Evolutionary conservation across 2,797 vertebrate genomes (phyloP).

Genomic region (Hylomyscus alleni): DNA sequence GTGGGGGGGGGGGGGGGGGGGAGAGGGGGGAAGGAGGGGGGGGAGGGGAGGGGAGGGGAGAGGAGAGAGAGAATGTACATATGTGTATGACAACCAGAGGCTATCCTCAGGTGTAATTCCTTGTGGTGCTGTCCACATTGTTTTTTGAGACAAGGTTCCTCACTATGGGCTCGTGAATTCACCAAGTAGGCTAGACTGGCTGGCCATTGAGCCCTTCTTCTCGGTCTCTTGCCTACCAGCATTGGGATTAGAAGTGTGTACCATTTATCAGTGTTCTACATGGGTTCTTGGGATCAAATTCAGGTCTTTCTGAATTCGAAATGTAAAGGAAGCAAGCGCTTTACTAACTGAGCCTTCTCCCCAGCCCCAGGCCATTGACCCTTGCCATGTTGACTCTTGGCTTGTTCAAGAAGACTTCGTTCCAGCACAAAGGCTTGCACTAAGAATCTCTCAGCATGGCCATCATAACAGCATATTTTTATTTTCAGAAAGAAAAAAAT

Average conservation of each 20-base stretch:
- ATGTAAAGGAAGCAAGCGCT: neutral
- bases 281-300: neutral
- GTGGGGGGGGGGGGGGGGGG: too few relatives aligned
- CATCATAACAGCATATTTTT: conserved; percentile 18
- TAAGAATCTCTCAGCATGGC: neutral
- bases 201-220: neutral
- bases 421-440: neutral
- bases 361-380: neutral
- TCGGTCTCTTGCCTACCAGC: neutral
- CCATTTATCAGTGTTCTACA: too few relatives aligned
- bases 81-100: neutral
- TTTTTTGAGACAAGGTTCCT: neutral
- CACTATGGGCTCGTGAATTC: neutral
- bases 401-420: neutral
- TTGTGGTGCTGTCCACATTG: neutral
- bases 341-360: neutral
- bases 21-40: too few relatives aligned
- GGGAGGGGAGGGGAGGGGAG: too few relatives aligned
- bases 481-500: conserved; percentile 55
- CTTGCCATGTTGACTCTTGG: accelerated
- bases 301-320: neutral
- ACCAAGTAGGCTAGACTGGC: neutral
- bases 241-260: neutral
- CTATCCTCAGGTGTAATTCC: neutral
- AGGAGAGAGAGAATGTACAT: too few relatives aligned